phyloP scores from a whole-genome alignment of 2,113 vertebrate genomes.

The Labeo catla region DNA sequence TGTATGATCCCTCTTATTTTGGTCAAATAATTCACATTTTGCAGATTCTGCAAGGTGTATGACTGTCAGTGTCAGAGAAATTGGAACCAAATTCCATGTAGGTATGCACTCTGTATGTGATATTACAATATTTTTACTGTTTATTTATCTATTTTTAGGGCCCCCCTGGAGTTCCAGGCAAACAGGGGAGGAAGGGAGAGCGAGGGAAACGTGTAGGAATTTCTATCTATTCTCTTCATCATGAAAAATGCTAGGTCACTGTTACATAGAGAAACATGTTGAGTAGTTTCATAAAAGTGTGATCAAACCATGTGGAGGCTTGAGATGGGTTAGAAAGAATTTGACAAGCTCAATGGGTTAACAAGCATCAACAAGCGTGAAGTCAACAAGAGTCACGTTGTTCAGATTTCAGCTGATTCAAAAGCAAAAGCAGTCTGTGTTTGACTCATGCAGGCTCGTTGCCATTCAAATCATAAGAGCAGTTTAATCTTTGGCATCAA shows the following conservation, averaged over 20 bases:
- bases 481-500: background rate
- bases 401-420: constrained; percentile 3
- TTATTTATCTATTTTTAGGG: constrained; percentile 65
- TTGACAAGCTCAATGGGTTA: background rate
- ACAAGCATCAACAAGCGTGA: background rate
- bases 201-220: constrained; percentile 71
- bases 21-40: too few relatives aligned
- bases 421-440: background rate
- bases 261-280: constrained; percentile 17
- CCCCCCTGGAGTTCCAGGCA: constrained; percentile 70
- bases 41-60: too few relatives aligned
- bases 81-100: background rate
- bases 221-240: constrained; percentile 11
- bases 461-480: constrained; percentile 15
- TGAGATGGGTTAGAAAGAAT: background rate
- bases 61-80: background rate
- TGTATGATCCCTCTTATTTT: too few relatives aligned
- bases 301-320: background rate
- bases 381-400: constrained; percentile 12
- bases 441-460: background rate
- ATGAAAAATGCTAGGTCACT: background rate
- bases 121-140: background rate
- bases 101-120: background rate
- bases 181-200: constrained; percentile 73
- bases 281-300: background rate